Percentiles rank a stretch among this genome's conserved stretches.
Conservation (phyloP, 1,140 invertebrate species). For the Sitobion miscanthi region DNA sequence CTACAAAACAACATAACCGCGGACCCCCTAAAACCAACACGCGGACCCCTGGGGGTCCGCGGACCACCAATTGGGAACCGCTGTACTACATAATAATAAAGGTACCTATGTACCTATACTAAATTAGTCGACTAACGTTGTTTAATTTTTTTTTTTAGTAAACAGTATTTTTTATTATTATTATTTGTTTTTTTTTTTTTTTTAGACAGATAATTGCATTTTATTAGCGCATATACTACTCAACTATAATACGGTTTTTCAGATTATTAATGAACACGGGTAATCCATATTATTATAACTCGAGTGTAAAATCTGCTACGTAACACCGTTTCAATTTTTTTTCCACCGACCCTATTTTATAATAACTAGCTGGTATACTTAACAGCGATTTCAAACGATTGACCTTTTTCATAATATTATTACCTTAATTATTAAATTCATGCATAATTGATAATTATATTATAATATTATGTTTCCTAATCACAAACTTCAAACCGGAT, state of each 20-base stretch:
- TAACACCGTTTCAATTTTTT: not conserved
- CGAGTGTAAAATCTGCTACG: not conserved
- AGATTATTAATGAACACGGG: not conserved
- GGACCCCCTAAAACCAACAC: too few relatives aligned
- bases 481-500: too few relatives aligned
- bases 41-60: too few relatives aligned
- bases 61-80: too few relatives aligned
- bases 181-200: not conserved
- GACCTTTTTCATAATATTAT: too few relatives aligned
- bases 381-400: not conserved
- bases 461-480: too few relatives aligned
- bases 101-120: not conserved
- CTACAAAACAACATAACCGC: too few relatives aligned
- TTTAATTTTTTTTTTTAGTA: not conserved
- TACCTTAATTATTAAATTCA: too few relatives aligned
- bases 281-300: constrained; percentile 13
- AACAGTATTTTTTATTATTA: not conserved
- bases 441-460: too few relatives aligned
- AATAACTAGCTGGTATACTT: not conserved
- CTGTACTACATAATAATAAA: not conserved
- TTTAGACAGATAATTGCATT: not conserved
- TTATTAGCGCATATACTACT: not conserved
- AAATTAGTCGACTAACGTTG: not conserved
- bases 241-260: not conserved
- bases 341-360: not conserved